Base-by-base conservation (phyloP, 2,113 vertebrate genomes). In the Bufo bufo region DNA sequence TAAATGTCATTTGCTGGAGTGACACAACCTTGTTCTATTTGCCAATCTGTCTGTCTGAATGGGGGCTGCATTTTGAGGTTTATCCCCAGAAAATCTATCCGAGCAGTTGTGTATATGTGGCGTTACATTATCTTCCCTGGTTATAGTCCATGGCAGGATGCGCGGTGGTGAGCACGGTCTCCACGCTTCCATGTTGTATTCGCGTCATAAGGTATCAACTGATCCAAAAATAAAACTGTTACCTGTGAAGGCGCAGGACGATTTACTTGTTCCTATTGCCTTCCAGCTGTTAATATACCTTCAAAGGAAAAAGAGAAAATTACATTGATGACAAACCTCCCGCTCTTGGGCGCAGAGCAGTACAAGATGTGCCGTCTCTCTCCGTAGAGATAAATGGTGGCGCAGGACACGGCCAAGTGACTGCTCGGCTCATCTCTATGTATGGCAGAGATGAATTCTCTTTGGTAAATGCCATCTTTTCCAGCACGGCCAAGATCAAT, bases 241-340 rank as follows among this genome's bases (percentile, higher is more conserved):
- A 95, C 94, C 92, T 90, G 85, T 90, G 78, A 89, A 90, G 54
- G 90, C 89, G 54, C 82, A 91, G 45, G 94, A 95, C 86, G 92
- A 92, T 75, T 91, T 93, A 90, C 95, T 96, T 88, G 92, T 94
- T 82, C 92, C 94, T 66, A 93, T 89, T 90, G 90, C 87, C 86
- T 91, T 95, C 95, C 95, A 96, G 16, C 77, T 87, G 77, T 90
- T 90, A 50, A 95, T 86, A 86, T 96, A 95, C 88, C 95, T 96
- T 89, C 87, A 56, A 56, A 91, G 43, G 90, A 89, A 85, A 90
- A 3, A 74, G 71, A 74, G 43, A 74, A 17, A 74, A 17, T 61
- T 45, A 52, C 56, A 61, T 61, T 7, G 33, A 56, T n/a, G 54
- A 79, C 6, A 23, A 56, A 14, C 56, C 5, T 72, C 33, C 69